Evolutionary conservation across 2,888 invertebrate species (phyloP), one percentile per base, ranked within the genome.

Genomic region (Arctia plantaginis): DNA sequence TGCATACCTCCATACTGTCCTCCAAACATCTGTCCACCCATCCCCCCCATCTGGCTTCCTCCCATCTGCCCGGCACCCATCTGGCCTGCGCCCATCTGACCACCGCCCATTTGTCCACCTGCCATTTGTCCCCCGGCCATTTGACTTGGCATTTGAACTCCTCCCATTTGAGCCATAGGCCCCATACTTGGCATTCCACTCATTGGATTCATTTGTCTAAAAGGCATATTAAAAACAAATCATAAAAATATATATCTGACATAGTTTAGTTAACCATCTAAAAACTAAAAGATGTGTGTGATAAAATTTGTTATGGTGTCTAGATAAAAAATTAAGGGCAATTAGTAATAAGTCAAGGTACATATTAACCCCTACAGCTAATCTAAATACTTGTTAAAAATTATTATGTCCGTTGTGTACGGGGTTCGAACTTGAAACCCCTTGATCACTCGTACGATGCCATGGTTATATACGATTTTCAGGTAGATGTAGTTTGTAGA

Each of bases 1-100:
- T 97, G 97, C 96, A 97, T 97, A 75, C 96, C 96, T 3, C 96
- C 95, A 77, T 97, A 97, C 86, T 97, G 97, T 1, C 93, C 93
- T 27, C 96, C 96, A 85, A 97, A 97, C 96, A 97, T 96, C 82
- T 96, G 95, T 0, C 93, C 94, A 69, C 94, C 93, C 93, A 96
- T 96, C n/a, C 94, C 93, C 83, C 91, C 91, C 93, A 94, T 94
- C 82, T 96, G 91, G 79, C 95, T 88, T 0, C 84, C 87, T 30
- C 92, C 93, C 96, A 96, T 95, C 69, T 94, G 93, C 8, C 88
- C 90, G 59, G 89, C 92, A 83, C 89, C 88, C 93, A 93, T 93
- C 69, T 96, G 92, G 73, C 95, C 90, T 0, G 87, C 89, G 33
- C 92, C 92, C 86, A 94, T 94, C 73, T 94, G 95, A 0, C 87